Evolutionary conservation across 2,888 invertebrate species (phyloP).

Genomic region (Spialia ferax): DNA sequence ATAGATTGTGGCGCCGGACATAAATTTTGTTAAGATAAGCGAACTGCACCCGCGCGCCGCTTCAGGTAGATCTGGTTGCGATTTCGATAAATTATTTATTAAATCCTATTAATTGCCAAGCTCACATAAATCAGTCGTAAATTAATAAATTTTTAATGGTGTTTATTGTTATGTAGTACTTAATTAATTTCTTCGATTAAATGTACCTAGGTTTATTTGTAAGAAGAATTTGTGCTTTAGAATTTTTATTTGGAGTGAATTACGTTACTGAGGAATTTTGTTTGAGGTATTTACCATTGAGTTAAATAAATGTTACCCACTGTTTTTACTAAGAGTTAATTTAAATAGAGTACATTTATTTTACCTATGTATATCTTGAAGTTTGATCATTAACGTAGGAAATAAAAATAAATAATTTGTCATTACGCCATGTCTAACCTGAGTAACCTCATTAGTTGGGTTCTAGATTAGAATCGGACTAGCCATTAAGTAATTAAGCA

Average conservation of each 20-base stretch:
- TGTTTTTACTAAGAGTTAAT: no score
- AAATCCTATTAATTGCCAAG: constrained; percentile 35
- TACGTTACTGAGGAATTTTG: no score
- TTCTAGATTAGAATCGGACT: constrained; percentile 30
- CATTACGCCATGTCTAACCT: constrained; percentile 24
- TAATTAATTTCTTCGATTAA: neutral
- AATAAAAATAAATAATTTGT: constrained; percentile 33
- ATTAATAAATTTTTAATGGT: constrained; percentile 27
- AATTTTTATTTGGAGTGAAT: no score
- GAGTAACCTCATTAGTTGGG: constrained; percentile 35
- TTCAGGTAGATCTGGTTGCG: constrained; percentile 39
- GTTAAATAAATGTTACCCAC: no score
- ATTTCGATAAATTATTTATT: constrained; percentile 39
- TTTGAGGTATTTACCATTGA: no score
- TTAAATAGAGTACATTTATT: no score
- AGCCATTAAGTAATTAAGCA: constrained; percentile 30
- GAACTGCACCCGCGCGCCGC: constrained; percentile 39
- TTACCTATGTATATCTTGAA: no score
- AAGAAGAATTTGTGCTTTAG: neutral
- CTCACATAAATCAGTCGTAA: constrained; percentile 24
- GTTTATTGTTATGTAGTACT: neutral
- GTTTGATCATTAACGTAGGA: neutral
- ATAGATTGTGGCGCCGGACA: constrained; percentile 24
- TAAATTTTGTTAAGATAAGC: constrained; percentile 41
- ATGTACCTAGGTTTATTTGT: neutral